A percentile compares a stretch with the other conserved stretches of the same genome.
These are phyloP conservation scores for Xiphias gladius DNA, from an alignment of 2,113 vertebrate genomes.

Conservation along the genomic window DNA sequence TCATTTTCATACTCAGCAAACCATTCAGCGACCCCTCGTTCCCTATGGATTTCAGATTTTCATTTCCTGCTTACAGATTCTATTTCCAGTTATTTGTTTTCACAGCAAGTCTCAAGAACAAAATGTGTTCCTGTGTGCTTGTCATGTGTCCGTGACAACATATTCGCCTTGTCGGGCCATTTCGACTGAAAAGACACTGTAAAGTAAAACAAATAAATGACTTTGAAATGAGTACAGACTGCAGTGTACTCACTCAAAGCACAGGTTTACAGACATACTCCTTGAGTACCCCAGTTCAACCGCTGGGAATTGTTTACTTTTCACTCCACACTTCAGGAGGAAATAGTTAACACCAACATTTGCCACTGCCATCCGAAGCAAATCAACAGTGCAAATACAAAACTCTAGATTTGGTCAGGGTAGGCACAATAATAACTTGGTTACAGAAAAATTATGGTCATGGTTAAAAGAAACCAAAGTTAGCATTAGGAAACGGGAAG, in stretches of 20 bases:
- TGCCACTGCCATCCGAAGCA: too few species aligned
- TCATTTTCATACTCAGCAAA: too few species aligned
- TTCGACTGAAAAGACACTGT: background rate
- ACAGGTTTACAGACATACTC: background rate
- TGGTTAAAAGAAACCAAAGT: background rate
- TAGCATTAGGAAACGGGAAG: background rate
- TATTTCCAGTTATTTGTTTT: background rate
- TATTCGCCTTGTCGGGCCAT: background rate
- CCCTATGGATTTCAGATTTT: too few species aligned
- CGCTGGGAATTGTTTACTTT: too few species aligned
- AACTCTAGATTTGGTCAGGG: too few species aligned
- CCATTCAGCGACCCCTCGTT: too few species aligned
- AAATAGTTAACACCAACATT: too few species aligned
- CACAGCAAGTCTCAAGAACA: background rate
- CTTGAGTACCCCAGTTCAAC: background rate
- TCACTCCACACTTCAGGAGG: too few species aligned
- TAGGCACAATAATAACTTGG: background rate
- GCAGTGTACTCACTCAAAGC: background rate
- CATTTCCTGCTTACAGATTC: background rate
- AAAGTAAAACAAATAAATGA: background rate
- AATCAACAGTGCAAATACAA: too few species aligned
- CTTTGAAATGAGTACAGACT: background rate
- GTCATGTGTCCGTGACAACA: background rate
- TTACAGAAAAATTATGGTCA: background rate
- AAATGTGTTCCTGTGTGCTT: background rate